A percentile compares a stretch with the other conserved stretches of the same genome.
phyloP scores from a whole-genome alignment of 2,797 vertebrate genomes.

The Anabacerthia variegaticeps region DNA sequence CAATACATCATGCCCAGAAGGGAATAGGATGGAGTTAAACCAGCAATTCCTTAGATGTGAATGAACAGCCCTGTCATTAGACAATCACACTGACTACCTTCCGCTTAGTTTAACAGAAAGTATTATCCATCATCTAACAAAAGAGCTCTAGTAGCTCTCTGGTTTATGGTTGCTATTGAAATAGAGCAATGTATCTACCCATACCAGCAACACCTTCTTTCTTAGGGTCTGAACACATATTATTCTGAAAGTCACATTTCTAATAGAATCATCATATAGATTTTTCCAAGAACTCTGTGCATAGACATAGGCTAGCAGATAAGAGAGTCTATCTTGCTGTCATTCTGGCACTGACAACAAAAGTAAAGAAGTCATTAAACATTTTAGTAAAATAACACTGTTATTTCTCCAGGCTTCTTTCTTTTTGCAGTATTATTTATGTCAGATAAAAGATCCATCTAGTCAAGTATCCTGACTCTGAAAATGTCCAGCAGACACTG shows the following conservation, averaged over 20 bases:
- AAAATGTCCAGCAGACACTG: neutral
- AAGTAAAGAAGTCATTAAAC: neutral
- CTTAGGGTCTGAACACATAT: neutral
- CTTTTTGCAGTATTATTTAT: neutral
- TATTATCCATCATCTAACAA: accelerated
- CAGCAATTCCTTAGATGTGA: neutral
- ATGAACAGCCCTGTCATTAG: neutral
- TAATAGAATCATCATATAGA: neutral
- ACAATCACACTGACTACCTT: neutral
- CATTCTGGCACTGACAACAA: neutral
- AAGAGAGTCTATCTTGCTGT: neutral
- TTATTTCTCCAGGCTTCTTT: neutral
- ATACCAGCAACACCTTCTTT: neutral
- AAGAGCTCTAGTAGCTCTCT: neutral
- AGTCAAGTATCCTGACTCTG: neutral
- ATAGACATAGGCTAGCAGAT: neutral
- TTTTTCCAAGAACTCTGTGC: neutral
- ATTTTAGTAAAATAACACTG: neutral
- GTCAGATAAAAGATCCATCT: neutral
- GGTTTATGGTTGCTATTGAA: neutral
- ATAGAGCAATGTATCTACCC: neutral
- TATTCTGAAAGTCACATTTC: neutral
- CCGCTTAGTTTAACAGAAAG: neutral
- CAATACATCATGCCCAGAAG: neutral
- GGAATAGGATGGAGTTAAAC: neutral